phyloP scores from a whole-genome alignment of 1,140 invertebrate genomes.

The Ceratoteleas bidentatus region DNA sequence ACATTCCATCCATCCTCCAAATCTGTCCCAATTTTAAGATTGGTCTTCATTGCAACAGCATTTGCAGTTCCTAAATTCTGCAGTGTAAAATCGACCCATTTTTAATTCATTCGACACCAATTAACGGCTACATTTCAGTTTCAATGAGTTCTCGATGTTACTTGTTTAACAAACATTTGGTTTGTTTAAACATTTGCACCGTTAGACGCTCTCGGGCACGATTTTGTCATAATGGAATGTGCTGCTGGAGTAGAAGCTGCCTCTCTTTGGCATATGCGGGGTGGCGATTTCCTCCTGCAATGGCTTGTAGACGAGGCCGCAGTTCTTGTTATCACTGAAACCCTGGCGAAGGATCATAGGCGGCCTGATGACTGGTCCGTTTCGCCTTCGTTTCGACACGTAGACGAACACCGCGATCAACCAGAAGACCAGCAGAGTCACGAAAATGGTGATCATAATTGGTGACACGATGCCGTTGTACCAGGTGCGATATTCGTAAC shows the following conservation, averaged over 20 bases:
- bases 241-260: constrained; percentile 84
- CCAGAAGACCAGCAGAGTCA: constrained; percentile 68
- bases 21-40: too few relatives aligned
- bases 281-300: constrained; percentile 80
- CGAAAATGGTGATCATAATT: constrained; percentile 67
- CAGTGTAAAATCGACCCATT: too few relatives aligned
- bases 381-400: constrained; percentile 73
- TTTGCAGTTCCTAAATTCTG: too few relatives aligned
- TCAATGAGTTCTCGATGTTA: background rate
- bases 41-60: too few relatives aligned
- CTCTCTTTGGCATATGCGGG: constrained; percentile 80
- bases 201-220: constrained; percentile 84
- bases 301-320: constrained; percentile 81
- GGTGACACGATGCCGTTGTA: constrained; percentile 71
- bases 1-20: too few relatives aligned
- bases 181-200: background rate
- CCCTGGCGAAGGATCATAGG: constrained; percentile 77
- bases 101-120: background rate
- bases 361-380: constrained; percentile 75
- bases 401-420: constrained; percentile 68
- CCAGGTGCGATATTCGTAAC: constrained; percentile 69
- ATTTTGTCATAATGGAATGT: constrained; percentile 85
- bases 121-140: background rate
- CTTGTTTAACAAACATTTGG: too few relatives aligned
- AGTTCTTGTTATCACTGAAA: constrained; percentile 78